Conservation (phyloP, 2,888 invertebrate species). For the Himalopsyche japonica region DNA sequence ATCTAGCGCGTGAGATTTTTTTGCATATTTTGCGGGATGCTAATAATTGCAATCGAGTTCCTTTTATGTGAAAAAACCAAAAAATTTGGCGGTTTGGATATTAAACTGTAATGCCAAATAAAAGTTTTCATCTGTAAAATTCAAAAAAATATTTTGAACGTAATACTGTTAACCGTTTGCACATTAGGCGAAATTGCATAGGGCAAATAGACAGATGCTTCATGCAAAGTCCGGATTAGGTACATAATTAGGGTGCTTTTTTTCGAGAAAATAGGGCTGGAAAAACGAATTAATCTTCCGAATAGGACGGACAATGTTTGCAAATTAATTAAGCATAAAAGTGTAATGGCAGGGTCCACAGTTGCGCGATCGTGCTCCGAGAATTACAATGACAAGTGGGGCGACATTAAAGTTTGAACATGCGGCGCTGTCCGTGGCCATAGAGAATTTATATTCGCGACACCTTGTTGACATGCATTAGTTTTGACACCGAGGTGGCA, state of each 20-base stretch:
- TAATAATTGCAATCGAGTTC: no score
- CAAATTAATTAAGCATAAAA: slow-evolving; percentile 29
- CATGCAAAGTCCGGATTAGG: not conserved
- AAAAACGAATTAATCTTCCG: not conserved
- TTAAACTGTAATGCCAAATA: no score
- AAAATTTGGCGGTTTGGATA: no score
- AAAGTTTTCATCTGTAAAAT: no score
- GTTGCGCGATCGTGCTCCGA: not conserved
- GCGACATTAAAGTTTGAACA: not conserved
- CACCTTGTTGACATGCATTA: slow-evolving; percentile 1
- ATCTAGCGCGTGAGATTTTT: no score
- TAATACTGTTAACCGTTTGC: not conserved
- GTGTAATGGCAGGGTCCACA: not conserved
- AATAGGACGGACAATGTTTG: slow-evolving; percentile 17
- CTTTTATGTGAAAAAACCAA: no score
- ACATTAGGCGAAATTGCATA: not conserved
- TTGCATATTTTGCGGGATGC: no score
- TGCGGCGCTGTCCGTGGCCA: not conserved
- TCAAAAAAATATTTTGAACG: no score
- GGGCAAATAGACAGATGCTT: not conserved
- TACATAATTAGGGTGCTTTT: not conserved
- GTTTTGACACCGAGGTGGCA: not conserved
- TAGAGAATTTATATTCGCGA: not conserved
- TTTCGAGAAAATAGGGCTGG: not conserved
- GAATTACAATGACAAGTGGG: not conserved